These are phyloP conservation scores for Hypomecis punctinalis DNA, from an alignment of 2,888 invertebrate genomes.

Conservation along the genomic window DNA sequence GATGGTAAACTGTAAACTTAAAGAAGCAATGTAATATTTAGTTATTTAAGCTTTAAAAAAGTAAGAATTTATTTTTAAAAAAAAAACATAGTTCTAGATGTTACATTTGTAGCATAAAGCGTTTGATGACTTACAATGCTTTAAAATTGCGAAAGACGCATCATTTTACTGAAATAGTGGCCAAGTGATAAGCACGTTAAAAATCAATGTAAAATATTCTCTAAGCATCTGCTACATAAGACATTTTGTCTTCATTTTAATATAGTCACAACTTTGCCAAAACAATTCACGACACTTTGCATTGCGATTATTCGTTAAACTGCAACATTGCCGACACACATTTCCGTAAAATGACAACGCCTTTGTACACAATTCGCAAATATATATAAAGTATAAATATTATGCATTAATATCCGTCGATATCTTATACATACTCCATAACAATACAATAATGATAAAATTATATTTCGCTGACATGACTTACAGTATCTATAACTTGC, in stretches of 20 bases:
- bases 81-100: neutral
- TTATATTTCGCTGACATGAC: constrained; percentile 20
- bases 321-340: neutral
- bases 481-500: constrained; percentile 19
- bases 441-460: constrained; percentile 20
- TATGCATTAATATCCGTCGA: constrained; percentile 3
- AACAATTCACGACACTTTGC: neutral
- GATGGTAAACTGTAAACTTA: no score
- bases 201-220: no score
- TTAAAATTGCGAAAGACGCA: neutral
- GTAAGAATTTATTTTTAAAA: constrained; percentile 11
- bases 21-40: no score
- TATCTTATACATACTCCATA: constrained; percentile 15
- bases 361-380: no score
- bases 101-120: neutral
- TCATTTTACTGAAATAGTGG: neutral
- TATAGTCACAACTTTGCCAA: neutral
- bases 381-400: neutral
- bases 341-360: neutral
- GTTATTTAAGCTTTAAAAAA: no score
- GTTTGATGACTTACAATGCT: constrained; percentile 2
- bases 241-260: neutral
- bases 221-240: no score
- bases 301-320: neutral
- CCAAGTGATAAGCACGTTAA: neutral